Base-by-base conservation (phyloP, 1,140 invertebrate genomes). In the Oryctes rhinoceros region DNA sequence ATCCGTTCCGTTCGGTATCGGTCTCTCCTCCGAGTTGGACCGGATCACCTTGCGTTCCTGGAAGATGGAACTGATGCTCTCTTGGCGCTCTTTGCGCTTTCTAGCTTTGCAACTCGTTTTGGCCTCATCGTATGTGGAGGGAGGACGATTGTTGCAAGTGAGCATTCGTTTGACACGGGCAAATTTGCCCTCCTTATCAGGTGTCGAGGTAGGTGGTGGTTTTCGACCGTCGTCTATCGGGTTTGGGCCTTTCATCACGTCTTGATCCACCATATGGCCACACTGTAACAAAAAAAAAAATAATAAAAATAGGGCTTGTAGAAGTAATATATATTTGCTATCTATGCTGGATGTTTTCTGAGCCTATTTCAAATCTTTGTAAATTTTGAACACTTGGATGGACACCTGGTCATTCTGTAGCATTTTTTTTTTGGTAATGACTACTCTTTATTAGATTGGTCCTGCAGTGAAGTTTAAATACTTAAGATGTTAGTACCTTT, bases 11-110 rank as follows among this genome's bases (percentile, higher is more conserved):
- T 88, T 81, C 11, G 62, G 78, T 20, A 79, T 79, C 79, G 90
- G 89, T 53, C 88, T 86, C 85, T 92, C 94, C 85, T 94, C 94
- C 81, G 93, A 94, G 87, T 92, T 94, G 77, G 91, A 94, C 88
- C 93, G 91, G 83, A 94, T 92, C 67, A 95, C 90, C 86, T 95
- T 96, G 78, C 93, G 90, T 85, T 96, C 94, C 84, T 93, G 91
- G 18, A 88, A 91, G 81, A 89, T 87, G 49, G 90, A 92, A 39
- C 91, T 92, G 76, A 87, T 88, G 83, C 90, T 91, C 86, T 95
- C 94, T 77, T 94, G 91, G 59, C 93, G 90, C 88, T 96, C 94
- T 86, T 95, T 95, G 62, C 94, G 91, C 86, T 95, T 96, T 80
- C 94, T 90, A 44, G 90, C 88, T 78, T 87, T 87, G 76, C 81